A percentile compares a stretch with the other conserved stretches of the same genome.
phyloP scores from a whole-genome alignment of 2,113 vertebrate species.

The Pongo abelii region DNA sequence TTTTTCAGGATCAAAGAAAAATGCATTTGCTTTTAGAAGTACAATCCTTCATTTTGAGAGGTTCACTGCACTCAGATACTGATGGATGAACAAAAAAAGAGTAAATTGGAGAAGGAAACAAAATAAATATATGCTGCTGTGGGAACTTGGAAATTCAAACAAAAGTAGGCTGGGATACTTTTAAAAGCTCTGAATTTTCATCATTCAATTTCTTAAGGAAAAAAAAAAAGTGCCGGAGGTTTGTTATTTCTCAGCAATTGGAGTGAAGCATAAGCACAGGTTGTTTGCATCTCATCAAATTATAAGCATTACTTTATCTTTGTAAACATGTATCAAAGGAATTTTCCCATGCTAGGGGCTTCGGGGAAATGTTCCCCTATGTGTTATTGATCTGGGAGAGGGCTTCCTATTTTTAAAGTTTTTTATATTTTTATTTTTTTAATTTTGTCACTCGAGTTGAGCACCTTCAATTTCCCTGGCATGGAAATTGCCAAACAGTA shows the following conservation, averaged over 20 bases:
- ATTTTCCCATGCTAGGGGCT: not conserved
- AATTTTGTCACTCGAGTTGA: not conserved
- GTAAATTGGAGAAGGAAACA: constrained; percentile 34
- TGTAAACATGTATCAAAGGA: constrained; percentile 20
- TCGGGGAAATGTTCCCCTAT: not conserved
- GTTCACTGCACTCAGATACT: constrained; percentile 43
- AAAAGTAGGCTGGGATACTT: constrained; percentile 22
- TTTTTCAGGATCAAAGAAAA: constrained; percentile 78
- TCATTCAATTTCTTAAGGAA: constrained; percentile 53
- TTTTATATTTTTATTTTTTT: not conserved
- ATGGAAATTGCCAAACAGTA: not conserved
- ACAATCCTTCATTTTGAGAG: constrained; percentile 72
- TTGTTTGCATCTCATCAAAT: constrained; percentile 47
- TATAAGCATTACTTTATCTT: not conserved
- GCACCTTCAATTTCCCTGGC: not conserved
- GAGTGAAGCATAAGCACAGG: constrained; percentile 16
- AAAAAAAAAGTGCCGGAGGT: not conserved
- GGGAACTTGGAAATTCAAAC: constrained; percentile 59
- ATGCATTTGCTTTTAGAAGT: constrained; percentile 73
- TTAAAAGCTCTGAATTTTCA: constrained; percentile 54
- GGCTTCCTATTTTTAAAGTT: not conserved
- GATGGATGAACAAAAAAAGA: not conserved
- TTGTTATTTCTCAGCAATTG: constrained; percentile 57
- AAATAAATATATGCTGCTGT: constrained; percentile 56
- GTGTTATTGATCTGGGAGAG: not conserved